phyloP scores from a whole-genome alignment of 92 coral and sea anemone species.

The Hydrozoanthus gracilis region DNA sequence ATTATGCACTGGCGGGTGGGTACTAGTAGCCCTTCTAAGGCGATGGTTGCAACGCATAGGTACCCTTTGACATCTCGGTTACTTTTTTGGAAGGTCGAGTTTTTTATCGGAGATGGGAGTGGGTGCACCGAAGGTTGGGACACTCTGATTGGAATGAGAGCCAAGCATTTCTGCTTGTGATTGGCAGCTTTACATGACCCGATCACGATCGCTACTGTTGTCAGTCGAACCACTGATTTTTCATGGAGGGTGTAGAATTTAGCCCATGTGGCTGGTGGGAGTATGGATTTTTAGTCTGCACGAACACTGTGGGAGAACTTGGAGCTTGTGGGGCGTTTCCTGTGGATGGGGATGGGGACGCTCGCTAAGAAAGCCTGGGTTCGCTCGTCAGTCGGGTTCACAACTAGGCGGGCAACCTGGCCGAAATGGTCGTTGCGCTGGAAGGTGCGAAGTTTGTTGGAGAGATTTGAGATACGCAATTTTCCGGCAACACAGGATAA shows the following conservation, averaged over 20 bases:
- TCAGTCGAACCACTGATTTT: no score
- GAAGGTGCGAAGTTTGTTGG: conserved; percentile 14
- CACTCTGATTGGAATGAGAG: conserved; percentile 31
- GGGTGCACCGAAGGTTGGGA: background rate
- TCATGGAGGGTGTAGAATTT: background rate
- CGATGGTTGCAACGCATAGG: conserved; percentile 24
- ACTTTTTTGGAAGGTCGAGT: conserved; percentile 58
- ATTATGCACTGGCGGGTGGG: conserved; percentile 51
- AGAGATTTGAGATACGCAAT: conserved; percentile 18
- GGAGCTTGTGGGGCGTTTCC: background rate
- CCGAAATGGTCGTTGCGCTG: conserved; percentile 27
- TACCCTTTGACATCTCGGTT: conserved; percentile 49
- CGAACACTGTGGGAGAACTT: conserved; percentile 11
- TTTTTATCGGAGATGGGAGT: conserved; percentile 49
- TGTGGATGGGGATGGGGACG: background rate
- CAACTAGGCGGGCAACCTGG: conserved; percentile 32
- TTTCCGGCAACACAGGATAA: conserved; percentile 32
- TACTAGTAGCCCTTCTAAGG: conserved; percentile 54
- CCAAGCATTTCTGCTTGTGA: conserved; percentile 15
- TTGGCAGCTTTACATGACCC: no score
- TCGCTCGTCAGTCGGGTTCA: background rate
- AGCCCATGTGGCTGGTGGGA: conserved; percentile 5
- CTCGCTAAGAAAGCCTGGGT: background rate
- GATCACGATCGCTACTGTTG: no score
- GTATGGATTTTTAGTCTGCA: background rate